Base-by-base conservation (phyloP, 1,140 invertebrate species). In the Bombus turneri region DNA sequence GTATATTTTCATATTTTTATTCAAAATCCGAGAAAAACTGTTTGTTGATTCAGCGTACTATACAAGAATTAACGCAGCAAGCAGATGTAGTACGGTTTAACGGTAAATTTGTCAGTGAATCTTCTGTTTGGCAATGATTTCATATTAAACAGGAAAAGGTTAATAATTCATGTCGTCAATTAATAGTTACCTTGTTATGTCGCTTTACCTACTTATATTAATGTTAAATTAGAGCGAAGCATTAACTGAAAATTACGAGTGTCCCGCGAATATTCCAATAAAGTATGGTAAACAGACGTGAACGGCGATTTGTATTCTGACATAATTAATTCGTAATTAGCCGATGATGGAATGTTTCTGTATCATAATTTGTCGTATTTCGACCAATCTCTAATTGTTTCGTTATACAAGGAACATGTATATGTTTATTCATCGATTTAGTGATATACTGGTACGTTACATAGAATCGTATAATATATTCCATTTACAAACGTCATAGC, bases 301-400 rank as follows among this genome's bases (percentile, higher is more conserved):
- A 68, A 37, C 22, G 9, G 22, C 66, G 31, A 66, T 68, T 22
- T 68, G 31, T 25, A 68, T 37, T 22, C 18, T 18, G 66, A 15
- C 18, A 68, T 25, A 37, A 68, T 68, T 68, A 68, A 68, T 68
- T 68, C 9, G 34, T 39, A 68, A 68, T 68, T 68, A 68, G 66
- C 34, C 8, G 66, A 34, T 37, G 66, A 68, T 25, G 34, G 34
- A 68, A 68, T 1, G 31, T 37, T 22, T 31, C 31, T 34, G 22
- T 37, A 68, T 37, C 37, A 9, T 68, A 68, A 68, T 68, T 68
- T 68, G 34, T 68, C 22, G 31, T 9, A 22, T 37, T 68, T 68
- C 22, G 34, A 37, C 34, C 66, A 68, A 37, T 68, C 66, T 22
- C 66, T 37, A 37, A 68, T 68, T 68, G 34, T 34, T 37, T 37